phyloP scores from a whole-genome alignment of 2,113 vertebrate genomes.

The Steatornis caripensis region DNA sequence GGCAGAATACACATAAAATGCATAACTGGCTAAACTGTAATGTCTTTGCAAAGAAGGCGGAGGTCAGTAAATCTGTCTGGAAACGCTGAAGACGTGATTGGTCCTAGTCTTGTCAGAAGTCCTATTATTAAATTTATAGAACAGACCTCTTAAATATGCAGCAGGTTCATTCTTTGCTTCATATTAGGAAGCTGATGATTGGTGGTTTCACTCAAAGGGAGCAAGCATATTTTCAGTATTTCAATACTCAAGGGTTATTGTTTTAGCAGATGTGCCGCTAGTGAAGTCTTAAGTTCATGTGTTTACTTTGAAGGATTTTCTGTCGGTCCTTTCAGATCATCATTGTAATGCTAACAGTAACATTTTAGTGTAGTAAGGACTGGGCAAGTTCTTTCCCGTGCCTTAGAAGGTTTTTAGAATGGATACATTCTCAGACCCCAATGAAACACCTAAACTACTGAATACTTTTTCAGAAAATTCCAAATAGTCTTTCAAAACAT shows the following conservation, averaged over 20 bases:
- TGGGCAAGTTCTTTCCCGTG: neutral
- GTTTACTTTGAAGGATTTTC: neutral
- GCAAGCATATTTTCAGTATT: neutral
- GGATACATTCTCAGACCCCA: neutral
- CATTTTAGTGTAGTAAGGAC: neutral
- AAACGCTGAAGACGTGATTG: neutral
- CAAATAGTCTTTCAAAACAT: neutral
- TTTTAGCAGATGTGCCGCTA: neutral
- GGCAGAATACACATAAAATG: neutral
- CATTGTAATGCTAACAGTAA: neutral
- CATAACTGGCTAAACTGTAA: neutral
- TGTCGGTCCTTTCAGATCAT: neutral
- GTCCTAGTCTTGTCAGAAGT: neutral
- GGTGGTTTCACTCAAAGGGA: neutral
- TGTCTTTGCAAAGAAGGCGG: neutral
- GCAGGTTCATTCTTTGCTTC: neutral
- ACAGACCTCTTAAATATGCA: neutral
- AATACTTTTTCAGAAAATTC: neutral
- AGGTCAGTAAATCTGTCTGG: neutral
- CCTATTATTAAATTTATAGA: neutral
- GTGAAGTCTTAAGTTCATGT: neutral
- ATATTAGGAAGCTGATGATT: neutral
- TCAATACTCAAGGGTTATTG: neutral
- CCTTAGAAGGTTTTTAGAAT: neutral
- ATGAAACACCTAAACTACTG: neutral